Percentiles rank a stretch among this genome's conserved stretches.
Conservation (phyloP, 2,797 vertebrate genomes). For the Phrynocephalus guinanensis region DNA sequence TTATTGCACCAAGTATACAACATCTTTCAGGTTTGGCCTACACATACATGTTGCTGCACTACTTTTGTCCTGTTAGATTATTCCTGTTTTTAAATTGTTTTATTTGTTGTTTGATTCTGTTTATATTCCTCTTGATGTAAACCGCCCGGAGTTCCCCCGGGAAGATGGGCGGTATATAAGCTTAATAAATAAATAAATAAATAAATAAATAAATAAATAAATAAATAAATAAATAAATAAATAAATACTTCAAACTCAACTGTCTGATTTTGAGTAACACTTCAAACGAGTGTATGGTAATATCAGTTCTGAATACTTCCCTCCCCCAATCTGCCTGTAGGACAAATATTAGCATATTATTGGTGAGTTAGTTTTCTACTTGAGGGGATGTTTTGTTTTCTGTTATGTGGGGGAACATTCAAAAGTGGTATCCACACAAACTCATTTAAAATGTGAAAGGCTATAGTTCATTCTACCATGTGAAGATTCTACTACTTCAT, state of each 20-base stretch:
- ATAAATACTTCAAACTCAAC: not conserved
- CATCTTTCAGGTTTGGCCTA: not conserved
- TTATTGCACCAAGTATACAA: not conserved
- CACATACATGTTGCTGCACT: not conserved
- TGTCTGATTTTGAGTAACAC: not conserved
- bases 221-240: too few relatives aligned
- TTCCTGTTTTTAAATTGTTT: too few relatives aligned
- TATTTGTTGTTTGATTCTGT: too few relatives aligned
- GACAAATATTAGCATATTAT: not conserved
- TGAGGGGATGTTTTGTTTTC: not conserved
- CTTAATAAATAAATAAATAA: too few relatives aligned
- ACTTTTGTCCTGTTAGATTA: too few relatives aligned
- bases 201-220: too few relatives aligned
- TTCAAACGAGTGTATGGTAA: not conserved
- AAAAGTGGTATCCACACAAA: not conserved
- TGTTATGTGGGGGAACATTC: not conserved
- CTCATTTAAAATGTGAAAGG: not conserved
- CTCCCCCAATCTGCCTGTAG: not conserved
- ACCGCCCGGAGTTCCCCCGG: too few relatives aligned
- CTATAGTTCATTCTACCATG: not conserved
- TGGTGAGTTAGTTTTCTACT: not conserved
- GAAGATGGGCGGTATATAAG: too few relatives aligned
- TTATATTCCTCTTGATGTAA: too few relatives aligned
- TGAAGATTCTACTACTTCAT: not conserved
- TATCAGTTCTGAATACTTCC: not conserved